Evolutionary conservation across 2,113 vertebrate species (phyloP), one percentile per base, ranked within the genome.

Genomic region (Capreolus pygargus): DNA sequence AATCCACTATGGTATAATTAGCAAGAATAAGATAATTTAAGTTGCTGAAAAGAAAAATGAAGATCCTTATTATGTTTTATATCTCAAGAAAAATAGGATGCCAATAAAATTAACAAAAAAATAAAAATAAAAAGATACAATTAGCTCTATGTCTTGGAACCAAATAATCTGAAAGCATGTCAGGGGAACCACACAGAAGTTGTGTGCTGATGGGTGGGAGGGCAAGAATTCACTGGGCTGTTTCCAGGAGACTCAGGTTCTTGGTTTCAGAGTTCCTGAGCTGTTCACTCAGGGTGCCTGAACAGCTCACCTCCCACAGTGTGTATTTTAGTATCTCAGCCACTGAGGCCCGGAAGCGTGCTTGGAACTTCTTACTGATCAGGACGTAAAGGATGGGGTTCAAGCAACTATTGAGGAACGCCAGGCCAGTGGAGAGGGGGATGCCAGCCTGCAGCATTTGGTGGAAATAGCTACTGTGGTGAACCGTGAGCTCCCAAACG

Each of bases 391-490:
- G 99, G 83, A 99, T 98, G 4, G 99, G 99, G 97, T 99, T 99
- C 94, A 99, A 98, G 95, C 99, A 99, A 91, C 99, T 99, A 97
- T 99, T 99, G 97, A 99, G 99, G 98, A 99, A 99, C 10, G 99
- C 99, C 89, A 99, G 98, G 47, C 99, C 99, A 6, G 99, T 99
- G 88, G 99, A 99, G 25, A 99, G 99, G 16, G 99, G 99, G 94
- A 99, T 99, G 58, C 99, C 99, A 6, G 99, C 98, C 96, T 97
- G 98, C 25, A 99, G 97, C 55, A 99, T 96, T 2, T 82, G 95
- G 23, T 99, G 98, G 64, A 99, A 98, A 64, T 98, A 82, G 45
- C 87, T 17, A 2, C 95, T 94, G 0, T 99, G 99, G 98, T 99
- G 99, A 96, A 99, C 98, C 2, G 98, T 98, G 43, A 99, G 98